phyloP scores from a whole-genome alignment of 2,113 vertebrate species.

The Zeus faber region DNA sequence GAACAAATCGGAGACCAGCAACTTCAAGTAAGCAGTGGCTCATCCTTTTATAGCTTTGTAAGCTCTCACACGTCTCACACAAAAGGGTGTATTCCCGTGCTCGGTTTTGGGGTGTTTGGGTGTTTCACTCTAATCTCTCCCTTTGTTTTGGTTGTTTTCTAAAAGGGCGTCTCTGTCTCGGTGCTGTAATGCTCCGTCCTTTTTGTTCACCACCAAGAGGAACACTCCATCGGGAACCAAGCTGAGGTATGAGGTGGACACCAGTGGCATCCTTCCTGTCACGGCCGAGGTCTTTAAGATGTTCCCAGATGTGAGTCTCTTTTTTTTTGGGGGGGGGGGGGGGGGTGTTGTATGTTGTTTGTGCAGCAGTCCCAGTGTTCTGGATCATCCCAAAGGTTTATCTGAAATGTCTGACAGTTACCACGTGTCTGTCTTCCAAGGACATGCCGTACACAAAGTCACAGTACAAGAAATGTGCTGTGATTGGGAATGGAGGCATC shows the following conservation, averaged over 20 bases:
- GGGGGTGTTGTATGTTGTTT: not conserved
- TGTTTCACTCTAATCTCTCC: not conserved
- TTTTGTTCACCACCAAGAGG: slow-evolving; percentile 95
- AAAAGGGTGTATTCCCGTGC: not conserved
- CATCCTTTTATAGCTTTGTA: not conserved
- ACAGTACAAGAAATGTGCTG: slow-evolving; percentile 96
- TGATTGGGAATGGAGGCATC: slow-evolving; percentile 95
- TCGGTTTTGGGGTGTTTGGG: too few relatives aligned
- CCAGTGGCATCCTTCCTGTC: slow-evolving; percentile 89
- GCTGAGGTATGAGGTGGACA: slow-evolving; percentile 94
- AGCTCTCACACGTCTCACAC: not conserved
- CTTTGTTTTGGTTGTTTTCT: slow-evolving; percentile 2
- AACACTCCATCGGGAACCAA: slow-evolving; percentile 93
- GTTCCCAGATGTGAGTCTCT: slow-evolving; percentile 88
- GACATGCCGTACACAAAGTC: slow-evolving; percentile 95
- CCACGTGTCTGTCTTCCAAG: slow-evolving; percentile 57
- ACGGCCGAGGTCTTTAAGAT: slow-evolving; percentile 92
- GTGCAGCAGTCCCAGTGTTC: too few relatives aligned
- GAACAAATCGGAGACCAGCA: slow-evolving; percentile 86
- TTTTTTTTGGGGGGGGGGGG: not conserved
- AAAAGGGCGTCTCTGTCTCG: slow-evolving; percentile 87
- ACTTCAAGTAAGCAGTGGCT: slow-evolving; percentile 84
- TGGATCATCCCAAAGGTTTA: too few relatives aligned
- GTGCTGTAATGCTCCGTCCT: slow-evolving; percentile 95
- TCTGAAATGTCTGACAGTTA: not conserved